Base-by-base conservation (phyloP, 2,888 invertebrate genomes). In the Standfussiana lucernea region DNA sequence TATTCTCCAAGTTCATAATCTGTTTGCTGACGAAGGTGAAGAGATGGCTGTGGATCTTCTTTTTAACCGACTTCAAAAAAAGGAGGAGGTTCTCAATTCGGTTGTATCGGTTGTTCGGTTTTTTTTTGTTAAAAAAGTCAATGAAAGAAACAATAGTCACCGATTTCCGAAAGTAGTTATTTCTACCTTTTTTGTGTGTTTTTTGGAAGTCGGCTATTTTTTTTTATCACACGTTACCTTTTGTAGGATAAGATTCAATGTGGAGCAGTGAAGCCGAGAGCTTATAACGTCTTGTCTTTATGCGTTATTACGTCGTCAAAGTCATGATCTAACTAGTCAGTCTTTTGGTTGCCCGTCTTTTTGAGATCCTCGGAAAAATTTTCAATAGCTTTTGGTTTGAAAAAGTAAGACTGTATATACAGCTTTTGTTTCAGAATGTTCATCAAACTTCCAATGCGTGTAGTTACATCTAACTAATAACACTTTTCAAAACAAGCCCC, bases 1-100 rank as follows among this genome's bases (percentile, higher is more conserved):
- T 61, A 28, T 50, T 50, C 18, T 59, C n/a, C 65, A 42, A 75
- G 35, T 47, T 50, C 7, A 1, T 82, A 61, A 82, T 66, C 42
- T 79, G n/a, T 76, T 59, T 61, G 28, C 11, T 42, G 35, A 61
- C 21, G 28, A 75, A 35, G 32, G 78, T 59, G 24, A 50, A 59
- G 28, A 45, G 24, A 10, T 47, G 11, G 4, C 13, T 13, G 37
- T 8, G 53, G 21, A 35, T 64, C 65, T 42, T 32, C 32, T 18
- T n/a, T n/a, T n/a, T n/a, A n/a, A n/a, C n/a, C n/a, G n/a, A n/a
- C n/a, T n/a, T n/a, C n/a, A n/a, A n/a, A n/a, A n/a, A n/a, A n/a
- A n/a, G n/a, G n/a, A n/a, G n/a, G n/a, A n/a, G n/a, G n/a, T n/a
- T n/a, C n/a, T n/a, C n/a, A n/a, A n/a, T n/a, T n/a, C n/a, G n/a